Evolutionary conservation across 2,888 invertebrate genomes (phyloP), one percentile per base, ranked within the genome.

Genomic region (Autographa gamma): DNA sequence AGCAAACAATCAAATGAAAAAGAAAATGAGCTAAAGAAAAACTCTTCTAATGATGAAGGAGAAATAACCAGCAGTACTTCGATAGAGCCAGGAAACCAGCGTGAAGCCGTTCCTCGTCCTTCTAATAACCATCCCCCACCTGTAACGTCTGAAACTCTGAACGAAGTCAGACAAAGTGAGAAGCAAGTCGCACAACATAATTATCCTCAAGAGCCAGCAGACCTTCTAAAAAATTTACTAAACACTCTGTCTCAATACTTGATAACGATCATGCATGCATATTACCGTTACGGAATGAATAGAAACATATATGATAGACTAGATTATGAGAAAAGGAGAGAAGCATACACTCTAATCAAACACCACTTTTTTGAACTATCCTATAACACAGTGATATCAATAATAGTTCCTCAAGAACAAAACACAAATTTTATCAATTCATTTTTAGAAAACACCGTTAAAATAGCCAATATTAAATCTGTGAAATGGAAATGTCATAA

Each of bases 361-460:
- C 18, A 58, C 2, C 77, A 86, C 66, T 85, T 82, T 67, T 92
- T 86, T 71, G 79, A 85, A 64, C 65, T 86, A n/a, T 87, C 90
- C 0, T 91, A 85, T 69, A 73, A 70, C 31, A 76, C 84, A 3
- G 75, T 88, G 34, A 63, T 79, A 31, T 76, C 80, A 59, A 66
- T 90, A 48, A 80, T 92, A 66, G 59, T 92, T 68, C 86, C 87
- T 3, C 85, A 83, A 75, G 84, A 87, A 74, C 79, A 84, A n/a
- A 86, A 89, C 66, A 14, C 56, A 31, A 16, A 0, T 14, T 90
- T 91, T 70, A 74, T 85, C 0, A 69, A 79, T 9, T 70, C 67
- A 0, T 87, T 91, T 69, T 58, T 91, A 60, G 64, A 85, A 1
- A 78, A 84, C 16, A 87, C 86, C 0, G 61, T 87, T 13, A 54